Evolutionary conservation across 1,140 invertebrate species (phyloP), one percentile per base, ranked within the genome.

Genomic region (Rhopalosiphum padi): DNA sequence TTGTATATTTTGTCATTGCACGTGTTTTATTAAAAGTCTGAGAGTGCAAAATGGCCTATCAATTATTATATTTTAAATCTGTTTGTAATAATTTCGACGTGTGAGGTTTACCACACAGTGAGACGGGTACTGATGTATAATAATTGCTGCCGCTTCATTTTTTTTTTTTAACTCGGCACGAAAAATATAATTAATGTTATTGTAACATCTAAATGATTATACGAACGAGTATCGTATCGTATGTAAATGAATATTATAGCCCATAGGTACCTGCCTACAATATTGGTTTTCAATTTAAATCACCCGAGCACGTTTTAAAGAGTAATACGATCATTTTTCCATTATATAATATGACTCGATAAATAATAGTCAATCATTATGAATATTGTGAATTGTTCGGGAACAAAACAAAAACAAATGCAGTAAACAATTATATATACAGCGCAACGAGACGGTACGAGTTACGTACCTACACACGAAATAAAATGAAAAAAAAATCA

Each of bases 81-180:
- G 30, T 77, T n/a, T 77, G n/a, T 68, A n/a, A 77, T 68, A 77
- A 77, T 77, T 18, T 83, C 77, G 35, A 85, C 83, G 83, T 43
- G 83, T 85, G 83, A 41, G 37, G 83, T 41, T 85, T 85, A 41
- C 83, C 83, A 85, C 83, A 85, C 37, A 85, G 37, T 41, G 37
- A 85, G 83, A 85, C 23, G 22, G n/a, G 35, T 37, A 35, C 77
- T 37, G 35, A 83, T 83, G 23, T 83, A 23, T 37, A 37, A 83
- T 83, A 83, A 37, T 83, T 83, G n/a, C 77, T 18, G 60, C 30
- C n/a, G 60, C 60, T 77, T 77, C 30, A 35, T 77, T 77, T 77
- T 60, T 53, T 68, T 46, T 46, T 46, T 68, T 68, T 68, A n/a
- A 77, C 60, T 77, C 60, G n/a, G n/a, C 60, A 77, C 18, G 30